These are phyloP conservation scores for Pionites leucogaster DNA, from an alignment of 2,113 vertebrate genomes.

Conservation along the genomic window DNA sequence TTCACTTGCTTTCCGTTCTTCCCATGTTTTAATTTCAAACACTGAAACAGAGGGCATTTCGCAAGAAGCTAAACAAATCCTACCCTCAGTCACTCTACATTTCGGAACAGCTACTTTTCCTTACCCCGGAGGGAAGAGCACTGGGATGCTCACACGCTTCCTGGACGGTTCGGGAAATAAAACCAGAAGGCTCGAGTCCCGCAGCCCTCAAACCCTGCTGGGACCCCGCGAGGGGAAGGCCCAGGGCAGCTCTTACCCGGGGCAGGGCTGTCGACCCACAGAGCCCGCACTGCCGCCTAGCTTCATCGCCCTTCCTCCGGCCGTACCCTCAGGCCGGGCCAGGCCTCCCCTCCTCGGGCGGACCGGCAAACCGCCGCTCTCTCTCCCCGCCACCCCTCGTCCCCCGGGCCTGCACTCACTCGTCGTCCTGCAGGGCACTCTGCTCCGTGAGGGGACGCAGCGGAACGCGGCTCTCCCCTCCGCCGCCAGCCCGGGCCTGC, in stretches of 20 bases:
- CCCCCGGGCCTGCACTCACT: conserved; percentile 80
- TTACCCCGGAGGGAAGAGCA: accelerated
- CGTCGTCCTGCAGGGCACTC: conserved; percentile 87
- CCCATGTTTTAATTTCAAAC: accelerated
- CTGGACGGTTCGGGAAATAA: accelerated
- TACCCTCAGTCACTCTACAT: too few relatives aligned
- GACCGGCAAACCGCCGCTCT: too few relatives aligned
- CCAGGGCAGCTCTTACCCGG: neutral
- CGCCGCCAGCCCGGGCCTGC: conserved; percentile 71
- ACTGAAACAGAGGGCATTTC: accelerated
- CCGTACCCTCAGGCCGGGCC: neutral
- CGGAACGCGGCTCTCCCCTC: conserved; percentile 79
- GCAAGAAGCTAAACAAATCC: neutral
- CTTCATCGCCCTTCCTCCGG: neutral
- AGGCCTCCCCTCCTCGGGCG: too few relatives aligned
- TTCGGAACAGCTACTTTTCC: neutral
- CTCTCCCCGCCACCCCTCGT: neutral
- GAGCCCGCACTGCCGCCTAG: neutral
- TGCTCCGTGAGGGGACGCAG: conserved; percentile 88
- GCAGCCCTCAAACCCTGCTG: neutral
- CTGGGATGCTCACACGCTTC: accelerated
- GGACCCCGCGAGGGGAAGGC: neutral
- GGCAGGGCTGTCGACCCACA: neutral
- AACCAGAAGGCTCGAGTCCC: neutral
- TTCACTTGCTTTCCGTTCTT: neutral